These are phyloP conservation scores for Volucella inflata DNA, from an alignment of 2,888 invertebrate species.

Conservation along the genomic window DNA sequence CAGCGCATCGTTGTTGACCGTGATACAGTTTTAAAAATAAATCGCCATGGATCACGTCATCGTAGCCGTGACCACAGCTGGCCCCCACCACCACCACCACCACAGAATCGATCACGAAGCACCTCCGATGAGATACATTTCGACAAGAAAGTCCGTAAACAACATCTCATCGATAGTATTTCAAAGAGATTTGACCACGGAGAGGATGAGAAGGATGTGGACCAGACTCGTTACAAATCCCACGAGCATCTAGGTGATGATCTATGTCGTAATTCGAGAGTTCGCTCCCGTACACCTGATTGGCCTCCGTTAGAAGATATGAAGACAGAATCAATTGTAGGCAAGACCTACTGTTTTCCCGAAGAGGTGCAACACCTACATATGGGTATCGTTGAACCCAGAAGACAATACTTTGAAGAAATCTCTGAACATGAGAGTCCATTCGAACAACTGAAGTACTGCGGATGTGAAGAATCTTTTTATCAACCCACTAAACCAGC, in stretches of 20 bases:
- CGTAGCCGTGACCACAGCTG: constrained; percentile 82
- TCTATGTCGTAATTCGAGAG: constrained; percentile 22
- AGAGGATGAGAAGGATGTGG: constrained; percentile 25
- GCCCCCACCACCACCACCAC: constrained; percentile 79
- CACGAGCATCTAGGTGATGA: constrained; percentile 18
- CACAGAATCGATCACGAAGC: constrained; percentile 76
- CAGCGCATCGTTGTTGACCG: constrained; percentile 82
- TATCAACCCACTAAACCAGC: constrained; percentile 53
- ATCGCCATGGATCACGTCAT: constrained; percentile 82
- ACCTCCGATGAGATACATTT: constrained; percentile 78
- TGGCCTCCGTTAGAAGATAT: constrained; percentile 39
- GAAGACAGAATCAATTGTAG: constrained; percentile 13
- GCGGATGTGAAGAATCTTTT: constrained; percentile 41
- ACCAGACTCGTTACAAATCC: constrained; percentile 7
- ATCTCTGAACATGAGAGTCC: constrained; percentile 75
- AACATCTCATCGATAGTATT: constrained; percentile 80
- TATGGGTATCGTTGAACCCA: constrained; percentile 81
- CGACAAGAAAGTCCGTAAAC: constrained; percentile 78
- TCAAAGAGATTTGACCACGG: constrained; percentile 80
- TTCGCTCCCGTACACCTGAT: constrained; percentile 62
- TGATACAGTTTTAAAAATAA: constrained; percentile 83
- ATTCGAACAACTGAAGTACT: constrained; percentile 40
- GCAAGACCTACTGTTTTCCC: constrained; percentile 70
- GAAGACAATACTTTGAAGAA: constrained; percentile 81
- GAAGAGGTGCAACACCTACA: constrained; percentile 76